A percentile compares a stretch with the other conserved stretches of the same genome.
Evolutionary conservation across 2,888 invertebrate species (phyloP).

Genomic region (Pollenia labialis): DNA sequence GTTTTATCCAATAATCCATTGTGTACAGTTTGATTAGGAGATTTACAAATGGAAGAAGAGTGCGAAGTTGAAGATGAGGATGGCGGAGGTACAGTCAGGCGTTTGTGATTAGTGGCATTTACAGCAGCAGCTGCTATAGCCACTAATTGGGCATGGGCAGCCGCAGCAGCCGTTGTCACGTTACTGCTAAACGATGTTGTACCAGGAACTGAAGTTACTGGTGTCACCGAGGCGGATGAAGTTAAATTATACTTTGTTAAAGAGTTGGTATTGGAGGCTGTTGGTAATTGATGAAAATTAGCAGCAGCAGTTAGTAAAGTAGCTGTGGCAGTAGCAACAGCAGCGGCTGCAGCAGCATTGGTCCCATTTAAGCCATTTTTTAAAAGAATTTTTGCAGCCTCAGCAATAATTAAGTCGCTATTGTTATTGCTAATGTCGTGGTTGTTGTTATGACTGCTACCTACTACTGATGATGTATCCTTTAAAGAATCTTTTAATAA

Average conservation of each 20-base stretch:
- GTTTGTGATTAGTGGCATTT: slow-evolving; percentile 72
- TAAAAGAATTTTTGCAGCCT: slow-evolving; percentile 80
- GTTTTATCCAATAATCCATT: slow-evolving; percentile 70
- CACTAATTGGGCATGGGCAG: slow-evolving; percentile 70
- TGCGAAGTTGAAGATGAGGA: slow-evolving; percentile 42
- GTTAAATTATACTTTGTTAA: slow-evolving; percentile 62
- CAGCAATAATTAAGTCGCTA: slow-evolving; percentile 78
- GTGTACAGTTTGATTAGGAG: slow-evolving; percentile 58
- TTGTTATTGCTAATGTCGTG: slow-evolving; percentile 72
- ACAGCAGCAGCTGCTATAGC: slow-evolving; percentile 75
- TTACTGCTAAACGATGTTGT: slow-evolving; percentile 36
- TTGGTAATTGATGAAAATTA: slow-evolving; percentile 76
- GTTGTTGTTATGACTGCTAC: slow-evolving; percentile 60
- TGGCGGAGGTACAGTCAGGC: slow-evolving; percentile 45
- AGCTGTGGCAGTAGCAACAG: slow-evolving; percentile 75
- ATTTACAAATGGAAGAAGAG: slow-evolving; percentile 37
- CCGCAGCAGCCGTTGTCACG: slow-evolving; percentile 73
- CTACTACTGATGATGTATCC: slow-evolving; percentile 70
- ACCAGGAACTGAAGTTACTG: slow-evolving; percentile 33
- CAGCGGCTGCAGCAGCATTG: slow-evolving; percentile 77
- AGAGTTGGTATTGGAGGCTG: slow-evolving; percentile 72
- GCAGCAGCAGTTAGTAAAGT: slow-evolving; percentile 75
- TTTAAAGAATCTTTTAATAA: slow-evolving; percentile 77
- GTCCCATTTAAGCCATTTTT: slow-evolving; percentile 81
- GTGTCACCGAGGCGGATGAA: slow-evolving; percentile 30